A percentile compares a stretch with the other conserved stretches of the same genome.
These are phyloP conservation scores for Crypturellus undulatus DNA, from an alignment of 2,113 vertebrate species.

Conservation along the genomic window DNA sequence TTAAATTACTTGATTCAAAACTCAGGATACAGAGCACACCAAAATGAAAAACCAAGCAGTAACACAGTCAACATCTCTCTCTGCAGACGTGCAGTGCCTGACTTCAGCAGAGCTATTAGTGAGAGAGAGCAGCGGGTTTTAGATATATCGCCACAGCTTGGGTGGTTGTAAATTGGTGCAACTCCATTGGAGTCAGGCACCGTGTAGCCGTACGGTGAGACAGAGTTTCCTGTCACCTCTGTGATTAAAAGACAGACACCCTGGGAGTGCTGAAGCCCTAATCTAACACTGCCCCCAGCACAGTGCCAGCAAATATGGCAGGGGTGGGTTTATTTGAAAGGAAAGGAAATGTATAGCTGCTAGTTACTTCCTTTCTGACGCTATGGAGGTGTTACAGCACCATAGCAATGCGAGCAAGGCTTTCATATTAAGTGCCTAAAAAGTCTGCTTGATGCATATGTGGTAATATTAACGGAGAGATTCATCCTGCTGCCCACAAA, in stretches of 20 bases:
- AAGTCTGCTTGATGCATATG: not conserved
- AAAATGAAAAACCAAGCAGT: not conserved
- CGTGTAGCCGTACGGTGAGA: not conserved
- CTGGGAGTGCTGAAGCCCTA: not conserved
- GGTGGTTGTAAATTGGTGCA: not conserved
- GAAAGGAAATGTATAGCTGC: not conserved
- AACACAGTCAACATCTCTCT: not conserved
- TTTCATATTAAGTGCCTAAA: not conserved
- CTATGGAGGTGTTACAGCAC: not conserved
- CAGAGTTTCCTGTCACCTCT: not conserved
- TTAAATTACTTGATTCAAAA: not conserved
- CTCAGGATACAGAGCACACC: not conserved
- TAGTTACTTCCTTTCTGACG: not conserved
- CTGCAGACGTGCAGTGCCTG: not conserved
- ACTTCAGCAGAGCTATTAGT: not conserved
- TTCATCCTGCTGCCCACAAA: not conserved
- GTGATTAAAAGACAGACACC: not conserved
- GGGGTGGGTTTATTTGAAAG: not conserved
- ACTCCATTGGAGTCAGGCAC: not conserved
- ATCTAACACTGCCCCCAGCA: not conserved
- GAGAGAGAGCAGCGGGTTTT: not conserved
- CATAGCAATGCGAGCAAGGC: not conserved
- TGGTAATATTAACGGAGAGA: fast-evolving
- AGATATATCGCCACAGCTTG: not conserved
- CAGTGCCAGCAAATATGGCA: not conserved